A percentile compares a stretch with the other conserved stretches of the same genome.
These are phyloP conservation scores for Diorhabda sublineata DNA, from an alignment of 1,140 invertebrate genomes.

Conservation along the genomic window DNA sequence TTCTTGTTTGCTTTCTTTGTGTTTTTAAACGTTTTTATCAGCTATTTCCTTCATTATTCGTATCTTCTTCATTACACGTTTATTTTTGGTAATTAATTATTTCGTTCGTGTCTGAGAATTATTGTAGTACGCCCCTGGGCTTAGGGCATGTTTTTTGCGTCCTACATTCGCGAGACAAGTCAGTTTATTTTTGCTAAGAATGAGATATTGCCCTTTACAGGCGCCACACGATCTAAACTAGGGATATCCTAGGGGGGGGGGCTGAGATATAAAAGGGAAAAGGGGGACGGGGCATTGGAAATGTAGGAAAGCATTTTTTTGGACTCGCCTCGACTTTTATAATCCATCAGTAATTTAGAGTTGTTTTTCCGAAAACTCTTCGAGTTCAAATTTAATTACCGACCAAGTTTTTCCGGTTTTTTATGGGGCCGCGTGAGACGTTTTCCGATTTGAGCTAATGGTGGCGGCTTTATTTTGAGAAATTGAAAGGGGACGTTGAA, in stretches of 20 bases:
- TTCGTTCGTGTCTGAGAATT: slow-evolving; percentile 7
- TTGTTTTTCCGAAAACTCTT: slow-evolving; percentile 9
- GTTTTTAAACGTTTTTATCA: too few species aligned
- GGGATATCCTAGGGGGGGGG: slow-evolving; percentile 6
- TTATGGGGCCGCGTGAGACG: background rate
- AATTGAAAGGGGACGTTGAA: background rate
- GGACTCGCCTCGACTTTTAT: slow-evolving; percentile 10
- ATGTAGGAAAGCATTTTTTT: slow-evolving; percentile 21
- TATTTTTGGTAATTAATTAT: background rate
- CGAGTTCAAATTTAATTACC: slow-evolving; percentile 10
- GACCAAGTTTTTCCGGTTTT: background rate
- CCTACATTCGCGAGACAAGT: slow-evolving; percentile 39
- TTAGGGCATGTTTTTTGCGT: slow-evolving; percentile 37
- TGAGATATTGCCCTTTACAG: slow-evolving; percentile 37
- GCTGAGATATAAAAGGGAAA: background rate
- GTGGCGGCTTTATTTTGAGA: background rate
- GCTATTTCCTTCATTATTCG: too few species aligned
- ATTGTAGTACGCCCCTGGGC: slow-evolving; percentile 25
- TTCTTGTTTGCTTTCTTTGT: too few species aligned
- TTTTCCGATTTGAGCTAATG: background rate
- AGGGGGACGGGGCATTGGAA: slow-evolving; percentile 3
- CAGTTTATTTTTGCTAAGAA: slow-evolving; percentile 40
- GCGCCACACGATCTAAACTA: slow-evolving; percentile 38
- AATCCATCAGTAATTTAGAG: slow-evolving; percentile 13
- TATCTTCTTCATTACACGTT: too few species aligned